Percentiles rank a stretch among this genome's conserved stretches.
Evolutionary conservation across 2,113 vertebrate species (phyloP).

Genomic region (Channa maculata): DNA sequence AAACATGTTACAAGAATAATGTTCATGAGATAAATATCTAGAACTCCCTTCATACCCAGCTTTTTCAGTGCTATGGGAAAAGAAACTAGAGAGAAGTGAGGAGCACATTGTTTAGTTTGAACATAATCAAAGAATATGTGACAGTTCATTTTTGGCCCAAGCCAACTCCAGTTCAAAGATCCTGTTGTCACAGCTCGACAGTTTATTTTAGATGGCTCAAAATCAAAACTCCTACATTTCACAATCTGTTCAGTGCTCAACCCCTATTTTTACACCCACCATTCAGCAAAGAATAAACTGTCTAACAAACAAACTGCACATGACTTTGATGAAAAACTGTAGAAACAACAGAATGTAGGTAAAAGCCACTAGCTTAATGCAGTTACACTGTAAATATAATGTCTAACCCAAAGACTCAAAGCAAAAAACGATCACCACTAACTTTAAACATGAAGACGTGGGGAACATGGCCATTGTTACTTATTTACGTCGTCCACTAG

Average conservation of each 20-base stretch:
- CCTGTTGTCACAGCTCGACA: background rate
- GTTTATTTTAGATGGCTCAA: background rate
- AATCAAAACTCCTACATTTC: background rate
- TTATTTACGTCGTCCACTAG: conserved; percentile 50
- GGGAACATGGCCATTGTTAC: background rate
- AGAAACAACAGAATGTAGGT: too few species aligned
- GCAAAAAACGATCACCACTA: background rate
- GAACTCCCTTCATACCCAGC: too few species aligned
- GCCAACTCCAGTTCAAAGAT: background rate
- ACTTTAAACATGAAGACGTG: background rate
- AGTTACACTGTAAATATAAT: too few species aligned
- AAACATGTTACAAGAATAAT: background rate
- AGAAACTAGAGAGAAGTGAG: too few species aligned
- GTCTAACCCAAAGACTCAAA: background rate
- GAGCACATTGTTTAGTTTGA: background rate
- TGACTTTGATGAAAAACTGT: background rate
- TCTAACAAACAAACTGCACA: too few species aligned
- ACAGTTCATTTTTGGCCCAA: too few species aligned
- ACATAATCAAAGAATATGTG: background rate
- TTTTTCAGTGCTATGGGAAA: too few species aligned
- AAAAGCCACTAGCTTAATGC: background rate
- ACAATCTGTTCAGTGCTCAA: too few species aligned
- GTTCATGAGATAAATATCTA: too few species aligned
- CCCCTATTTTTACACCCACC: too few species aligned
- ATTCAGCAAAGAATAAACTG: too few species aligned